Base-by-base conservation (phyloP, 35 echinoderm and acorn worm species). In the Apostichopus californicus region DNA sequence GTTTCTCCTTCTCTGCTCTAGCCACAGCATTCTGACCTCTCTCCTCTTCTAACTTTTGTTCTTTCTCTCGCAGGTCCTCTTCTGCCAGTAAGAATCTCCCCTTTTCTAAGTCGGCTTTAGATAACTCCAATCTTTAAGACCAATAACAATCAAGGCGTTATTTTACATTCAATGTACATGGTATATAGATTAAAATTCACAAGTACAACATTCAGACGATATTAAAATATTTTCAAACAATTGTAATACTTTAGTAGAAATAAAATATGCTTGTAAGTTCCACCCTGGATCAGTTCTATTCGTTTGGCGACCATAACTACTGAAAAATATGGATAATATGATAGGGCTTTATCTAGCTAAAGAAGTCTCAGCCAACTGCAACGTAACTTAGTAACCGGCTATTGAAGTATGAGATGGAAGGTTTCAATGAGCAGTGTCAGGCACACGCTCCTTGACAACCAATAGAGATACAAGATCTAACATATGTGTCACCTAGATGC, bases 41-140 rank as follows among this genome's bases (percentile, higher is more conserved):
- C 59, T 98, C 94, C 56, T 87, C 28, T 46, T 94, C 86, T 71
- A 95, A 55, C n/a, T 81, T 92, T 46, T 93, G 91, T 79, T 98
- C 97, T 65, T 96, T 90, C 22, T 78, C 55, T 80, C 93, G 66
- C 58, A 98, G 78, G 13, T 98, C 94, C 24, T 98, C 94, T 77
- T 98, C 96, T 63, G 93, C 93, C 57, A 98, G 80, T 18, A 98
- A 57, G 59, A 89, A 98, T 86, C 92, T 94, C 13, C 96, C 96
- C 84, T 90, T 83, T 46, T 98, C 96, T 18, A 98, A 73, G 34
- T 98, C 94, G 64, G 93, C 93, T 86, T 93, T 91, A 52, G 96
- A 93, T 5, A 98, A 82, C 11, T 98, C 89, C 56, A 96, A 78
- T 80, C 96, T 98, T 28, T 87, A 63, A 23, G 18, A 53, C 12